Base-by-base conservation (phyloP, 2,888 invertebrate genomes). In the Apocheima hispidaria region DNA sequence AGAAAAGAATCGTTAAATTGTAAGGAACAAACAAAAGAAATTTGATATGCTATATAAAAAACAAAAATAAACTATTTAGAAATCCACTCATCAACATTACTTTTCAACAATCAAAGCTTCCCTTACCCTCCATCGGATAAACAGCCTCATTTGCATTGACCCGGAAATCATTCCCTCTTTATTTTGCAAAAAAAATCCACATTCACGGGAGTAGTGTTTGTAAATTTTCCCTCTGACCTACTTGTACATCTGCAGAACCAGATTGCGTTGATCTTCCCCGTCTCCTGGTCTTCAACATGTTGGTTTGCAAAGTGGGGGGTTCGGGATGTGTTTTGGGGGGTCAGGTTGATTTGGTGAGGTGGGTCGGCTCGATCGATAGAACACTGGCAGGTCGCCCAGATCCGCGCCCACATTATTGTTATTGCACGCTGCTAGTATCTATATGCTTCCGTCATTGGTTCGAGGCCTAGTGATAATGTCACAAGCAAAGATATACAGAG, bases 211-310 rank as follows among this genome's bases (percentile, higher is more conserved):
- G 86, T 90, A 89, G 89, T 90, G 87, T 91, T 92, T 90, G 90
- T 91, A 90, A 90, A 92, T 89, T 90, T 91, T 92, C 90, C 90
- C 82, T 90, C 83, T 92, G 92, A 92, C 92, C 92, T 92, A 92
- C 89, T 92, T 92, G 90, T 84, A 81, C 81, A 82, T 88, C 83
- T 85, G 81, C 75, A 74, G 72, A 74, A 74, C 91, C 88, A 89
- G 75, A 73, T 63, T 70, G 70, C 40, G 65, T 64, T 78, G 91
- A 82, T 65, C 87, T 79, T 60, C 87, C 79, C 63, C 77, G 71
- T 68, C 76, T 75, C 82, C 70, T 72, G 75, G 70, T 65, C 66
- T 77, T 73, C 72, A 68, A 71, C 69, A 75, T 71, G 72, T 69
- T 72, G 70, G 69, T 70, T 55, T 74, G 74, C 68, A 75, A 75